Evolutionary conservation across 2,797 vertebrate genomes (phyloP), one percentile per base, ranked within the genome.

Genomic region (Novumbra hubbsi): DNA sequence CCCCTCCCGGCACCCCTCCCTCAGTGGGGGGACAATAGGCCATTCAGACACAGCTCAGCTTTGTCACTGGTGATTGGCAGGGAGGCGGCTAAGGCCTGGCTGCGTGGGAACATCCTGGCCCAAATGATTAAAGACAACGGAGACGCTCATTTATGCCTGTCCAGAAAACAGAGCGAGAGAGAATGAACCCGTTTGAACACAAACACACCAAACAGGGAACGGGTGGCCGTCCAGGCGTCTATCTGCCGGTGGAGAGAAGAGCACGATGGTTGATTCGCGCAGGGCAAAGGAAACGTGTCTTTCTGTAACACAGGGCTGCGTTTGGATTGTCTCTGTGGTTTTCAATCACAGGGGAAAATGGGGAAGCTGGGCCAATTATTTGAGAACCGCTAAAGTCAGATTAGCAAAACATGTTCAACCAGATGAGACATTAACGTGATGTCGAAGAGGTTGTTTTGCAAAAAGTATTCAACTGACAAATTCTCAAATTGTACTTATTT

Each of bases 81-180:
- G 11, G 71, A 64, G 52, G 76, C 50, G 41, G 71, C 21, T 9
- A 41, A 2, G 38, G 38, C 57, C 32, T 27, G 55, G 21, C 55
- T 57, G 32, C 55, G 52, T 75, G 73, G 73, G 73, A 75, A 75
- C 67, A 60, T 75, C 67, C 38, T 17, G 68, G n/a, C 50, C 73
- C 66, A 69, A 66, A 30, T 67, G 64, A 69, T 74, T 74, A 69
- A 74, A 73, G 48, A 71, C 55, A 64, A 73, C 28, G 73, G 45
- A 64, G 49, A 19, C 7, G 41, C 14, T 16, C 0, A 70, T 52
- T 69, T 65, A 71, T 38, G n/a, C n/a, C 32, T 62, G 38, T 38
- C 30, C n/a, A 30, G 34, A 48, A 21, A 30, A 60, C 6, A 63
- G 21, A 69, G 41, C 41, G 2, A 30, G 5, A 9, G 30, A 48